phyloP scores from a whole-genome alignment of 1,140 invertebrate species.

The Physella acuta region DNA sequence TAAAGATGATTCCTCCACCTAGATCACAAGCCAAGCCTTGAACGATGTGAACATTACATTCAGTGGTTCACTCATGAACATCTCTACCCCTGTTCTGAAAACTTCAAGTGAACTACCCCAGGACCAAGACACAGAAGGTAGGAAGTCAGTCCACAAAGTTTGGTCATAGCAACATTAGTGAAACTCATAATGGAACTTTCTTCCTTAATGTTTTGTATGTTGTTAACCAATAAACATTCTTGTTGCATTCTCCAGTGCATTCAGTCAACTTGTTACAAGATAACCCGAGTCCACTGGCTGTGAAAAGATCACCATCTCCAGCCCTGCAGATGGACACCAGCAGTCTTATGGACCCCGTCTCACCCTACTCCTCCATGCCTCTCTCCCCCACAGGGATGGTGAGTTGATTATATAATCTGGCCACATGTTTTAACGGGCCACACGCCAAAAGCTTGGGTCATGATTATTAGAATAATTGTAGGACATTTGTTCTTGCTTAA shows the following conservation, averaged over 20 bases:
- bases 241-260: no score
- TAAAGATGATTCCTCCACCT: not conserved
- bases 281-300: constrained; percentile 1
- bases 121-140: not conserved
- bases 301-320: constrained; percentile 24
- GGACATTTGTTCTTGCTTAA: not conserved
- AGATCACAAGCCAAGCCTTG: constrained; percentile 5
- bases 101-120: constrained; percentile 4
- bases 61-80: not conserved
- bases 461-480: not conserved
- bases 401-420: no score
- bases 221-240: no score
- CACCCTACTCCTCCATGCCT: constrained; percentile 5
- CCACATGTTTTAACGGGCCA: no score
- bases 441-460: no score
- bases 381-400: constrained; percentile 12
- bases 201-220: no score
- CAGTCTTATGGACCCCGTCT: not conserved
- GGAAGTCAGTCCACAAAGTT: no score
- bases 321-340: constrained; percentile 10
- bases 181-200: no score
- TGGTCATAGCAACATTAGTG: no score
- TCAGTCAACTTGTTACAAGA: constrained; percentile 10
- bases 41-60: not conserved
- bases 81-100: not conserved